These are phyloP conservation scores for Syrrhaptes paradoxus DNA, from an alignment of 2,113 vertebrate genomes.

Conservation along the genomic window DNA sequence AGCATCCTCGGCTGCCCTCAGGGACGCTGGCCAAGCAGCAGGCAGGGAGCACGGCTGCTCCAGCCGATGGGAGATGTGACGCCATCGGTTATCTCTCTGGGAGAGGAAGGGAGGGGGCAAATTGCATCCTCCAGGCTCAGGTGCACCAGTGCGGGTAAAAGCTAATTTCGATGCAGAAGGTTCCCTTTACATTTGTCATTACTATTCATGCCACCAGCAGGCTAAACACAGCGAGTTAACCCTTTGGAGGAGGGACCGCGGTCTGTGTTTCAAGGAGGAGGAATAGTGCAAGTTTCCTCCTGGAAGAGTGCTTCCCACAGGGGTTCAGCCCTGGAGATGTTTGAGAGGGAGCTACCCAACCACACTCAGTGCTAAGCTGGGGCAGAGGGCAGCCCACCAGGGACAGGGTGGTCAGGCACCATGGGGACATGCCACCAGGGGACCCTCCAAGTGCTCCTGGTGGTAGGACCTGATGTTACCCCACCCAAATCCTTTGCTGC, in stretches of 20 bases:
- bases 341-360: background rate
- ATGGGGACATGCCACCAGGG: background rate
- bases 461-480: background rate
- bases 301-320: background rate
- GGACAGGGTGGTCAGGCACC: background rate
- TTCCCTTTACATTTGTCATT: conserved; percentile 55
- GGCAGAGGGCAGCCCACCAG: background rate
- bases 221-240: conserved; percentile 44
- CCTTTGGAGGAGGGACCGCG: background rate
- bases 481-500: background rate
- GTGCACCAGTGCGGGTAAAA: conserved; percentile 52
- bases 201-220: conserved; percentile 50
- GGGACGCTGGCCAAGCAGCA: background rate
- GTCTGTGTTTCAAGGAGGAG: background rate
- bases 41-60: background rate
- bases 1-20: background rate
- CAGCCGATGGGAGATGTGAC: conserved; percentile 7
- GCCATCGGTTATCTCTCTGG: background rate
- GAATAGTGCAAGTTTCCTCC: background rate
- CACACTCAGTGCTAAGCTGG: background rate
- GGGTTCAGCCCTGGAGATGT: background rate
- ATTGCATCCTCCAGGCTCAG: conserved; percentile 67
- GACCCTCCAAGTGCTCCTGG: background rate
- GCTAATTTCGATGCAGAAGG: conserved; percentile 64
- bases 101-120: background rate